Evolutionary conservation across 92 coral and sea anemone genomes (phyloP).

Genomic region (Bergia puertoricense): DNA sequence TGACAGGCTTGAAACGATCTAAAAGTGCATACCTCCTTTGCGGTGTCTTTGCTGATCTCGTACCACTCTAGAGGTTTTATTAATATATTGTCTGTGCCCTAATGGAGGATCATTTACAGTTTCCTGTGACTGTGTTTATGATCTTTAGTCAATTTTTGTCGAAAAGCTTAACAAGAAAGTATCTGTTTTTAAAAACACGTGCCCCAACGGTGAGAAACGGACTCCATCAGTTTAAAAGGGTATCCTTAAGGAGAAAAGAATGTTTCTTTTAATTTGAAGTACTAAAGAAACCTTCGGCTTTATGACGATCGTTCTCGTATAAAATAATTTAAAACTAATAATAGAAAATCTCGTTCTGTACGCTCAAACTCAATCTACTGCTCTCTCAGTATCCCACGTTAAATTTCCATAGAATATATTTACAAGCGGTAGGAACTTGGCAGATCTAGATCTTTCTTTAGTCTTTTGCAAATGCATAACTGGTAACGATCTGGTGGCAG

Average conservation of each 20-base stretch:
- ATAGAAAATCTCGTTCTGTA: background rate
- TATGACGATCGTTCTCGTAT: too few species aligned
- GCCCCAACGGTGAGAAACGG: too few species aligned
- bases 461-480: background rate
- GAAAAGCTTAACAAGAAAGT: background rate
- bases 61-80: background rate
- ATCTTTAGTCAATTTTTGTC: too few species aligned
- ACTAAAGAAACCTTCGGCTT: too few species aligned
- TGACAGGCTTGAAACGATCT: background rate
- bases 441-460: background rate
- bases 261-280: too few species aligned
- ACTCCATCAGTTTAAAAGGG: too few species aligned
- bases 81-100: background rate
- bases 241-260: too few species aligned
- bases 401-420: background rate
- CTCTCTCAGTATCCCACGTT: background rate
- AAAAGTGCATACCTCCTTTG: background rate
- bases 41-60: background rate
- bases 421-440: background rate
- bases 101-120: too few species aligned
- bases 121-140: too few species aligned
- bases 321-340: too few species aligned
- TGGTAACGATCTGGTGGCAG: background rate
- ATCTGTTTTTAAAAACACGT: background rate
- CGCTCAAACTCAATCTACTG: background rate